Evolutionary conservation across 2,113 vertebrate genomes (phyloP).

Genomic region (Notothenia rossii): DNA sequence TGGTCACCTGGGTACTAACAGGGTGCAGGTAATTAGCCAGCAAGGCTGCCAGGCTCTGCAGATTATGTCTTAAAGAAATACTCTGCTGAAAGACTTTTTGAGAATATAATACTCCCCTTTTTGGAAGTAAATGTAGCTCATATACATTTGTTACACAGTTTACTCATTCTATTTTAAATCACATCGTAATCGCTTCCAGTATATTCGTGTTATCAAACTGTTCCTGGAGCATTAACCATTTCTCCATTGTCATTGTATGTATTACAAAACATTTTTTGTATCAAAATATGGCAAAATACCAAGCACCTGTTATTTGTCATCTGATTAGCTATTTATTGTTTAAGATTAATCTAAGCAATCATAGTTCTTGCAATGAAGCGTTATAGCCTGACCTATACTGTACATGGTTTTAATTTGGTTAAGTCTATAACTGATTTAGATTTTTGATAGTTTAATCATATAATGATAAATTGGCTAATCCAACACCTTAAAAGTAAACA

Average conservation of each 20-base stretch:
- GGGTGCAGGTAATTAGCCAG: not conserved
- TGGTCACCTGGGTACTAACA: conserved; percentile 1
- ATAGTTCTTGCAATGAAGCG: too few relatives aligned
- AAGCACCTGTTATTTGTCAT: not conserved
- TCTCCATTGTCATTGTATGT: not conserved
- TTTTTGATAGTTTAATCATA: too few relatives aligned
- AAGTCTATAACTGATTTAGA: too few relatives aligned
- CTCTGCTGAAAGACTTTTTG: too few relatives aligned
- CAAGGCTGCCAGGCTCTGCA: not conserved
- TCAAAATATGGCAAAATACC: not conserved
- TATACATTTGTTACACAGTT: not conserved
- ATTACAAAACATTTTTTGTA: not conserved
- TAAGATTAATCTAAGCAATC: not conserved
- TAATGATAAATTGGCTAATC: too few relatives aligned
- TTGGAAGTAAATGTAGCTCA: not conserved
- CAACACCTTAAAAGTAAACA: too few relatives aligned
- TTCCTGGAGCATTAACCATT: not conserved
- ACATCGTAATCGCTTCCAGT: not conserved
- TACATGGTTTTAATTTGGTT: too few relatives aligned
- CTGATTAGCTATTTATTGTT: not conserved
- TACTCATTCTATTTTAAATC: not conserved
- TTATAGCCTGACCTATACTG: too few relatives aligned
- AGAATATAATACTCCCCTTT: not conserved
- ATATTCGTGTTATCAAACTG: not conserved
- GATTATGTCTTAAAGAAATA: not conserved